These are phyloP conservation scores for Cheumatopsyche charites DNA, from an alignment of 1,140 invertebrate genomes.

Conservation along the genomic window DNA sequence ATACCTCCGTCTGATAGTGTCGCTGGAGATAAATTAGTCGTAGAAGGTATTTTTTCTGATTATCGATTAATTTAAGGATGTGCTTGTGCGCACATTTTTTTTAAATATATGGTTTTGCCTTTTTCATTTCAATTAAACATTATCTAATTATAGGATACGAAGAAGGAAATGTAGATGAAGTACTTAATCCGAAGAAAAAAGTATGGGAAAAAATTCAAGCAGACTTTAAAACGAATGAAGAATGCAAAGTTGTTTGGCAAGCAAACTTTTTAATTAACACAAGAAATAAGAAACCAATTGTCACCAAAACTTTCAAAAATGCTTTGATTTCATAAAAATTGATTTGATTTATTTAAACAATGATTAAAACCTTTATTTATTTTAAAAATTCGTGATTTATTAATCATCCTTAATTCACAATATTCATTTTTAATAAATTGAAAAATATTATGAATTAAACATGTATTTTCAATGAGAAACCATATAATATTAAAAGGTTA, in stretches of 20 bases:
- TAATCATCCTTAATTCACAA: neutral
- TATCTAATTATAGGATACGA: slow-evolving; percentile 64
- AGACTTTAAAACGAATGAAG: slow-evolving; percentile 80
- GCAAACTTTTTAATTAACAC: slow-evolving; percentile 75
- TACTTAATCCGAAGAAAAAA: slow-evolving; percentile 97
- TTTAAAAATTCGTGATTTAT: slow-evolving; percentile 10
- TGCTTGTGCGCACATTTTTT: no score
- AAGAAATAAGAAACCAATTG: slow-evolving; percentile 69
- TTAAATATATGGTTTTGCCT: neutral
- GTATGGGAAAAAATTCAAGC: slow-evolving; percentile 91
- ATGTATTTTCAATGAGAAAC: no score
- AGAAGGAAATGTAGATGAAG: slow-evolving; percentile 77
- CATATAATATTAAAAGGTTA: no score
- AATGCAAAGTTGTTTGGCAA: slow-evolving; percentile 82
- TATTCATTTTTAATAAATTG: neutral
- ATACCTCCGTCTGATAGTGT: slow-evolving; percentile 72
- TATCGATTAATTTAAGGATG: neutral
- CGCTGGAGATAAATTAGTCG: slow-evolving; percentile 80
- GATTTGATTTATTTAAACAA: neutral
- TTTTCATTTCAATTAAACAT: neutral
- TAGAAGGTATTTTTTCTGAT: slow-evolving; percentile 70
- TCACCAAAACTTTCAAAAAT: slow-evolving; percentile 71
- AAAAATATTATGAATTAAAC: no score
- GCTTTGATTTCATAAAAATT: slow-evolving; percentile 75
- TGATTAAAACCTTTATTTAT: neutral